A percentile compares a stretch with the other conserved stretches of the same genome.
phyloP scores from a whole-genome alignment of 2,797 vertebrate species.

The Centroberyx gerrardi region DNA sequence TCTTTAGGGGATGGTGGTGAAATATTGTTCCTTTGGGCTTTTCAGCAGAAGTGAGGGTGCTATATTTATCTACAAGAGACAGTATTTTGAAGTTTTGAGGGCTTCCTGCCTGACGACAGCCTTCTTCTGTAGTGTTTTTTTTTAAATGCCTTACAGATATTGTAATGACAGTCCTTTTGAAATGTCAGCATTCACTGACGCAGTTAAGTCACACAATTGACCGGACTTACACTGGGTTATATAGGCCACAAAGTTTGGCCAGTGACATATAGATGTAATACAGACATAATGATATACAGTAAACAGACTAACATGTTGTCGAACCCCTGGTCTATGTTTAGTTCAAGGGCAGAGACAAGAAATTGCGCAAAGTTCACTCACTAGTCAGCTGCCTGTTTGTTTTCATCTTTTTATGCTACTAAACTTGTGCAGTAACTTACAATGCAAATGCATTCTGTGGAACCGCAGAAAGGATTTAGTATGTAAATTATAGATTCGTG shows the following conservation, averaged over 20 bases:
- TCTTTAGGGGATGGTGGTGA: constrained; percentile 57
- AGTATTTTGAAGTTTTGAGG: constrained; percentile 56
- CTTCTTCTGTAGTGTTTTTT: constrained; percentile 27
- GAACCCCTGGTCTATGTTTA: too few relatives aligned
- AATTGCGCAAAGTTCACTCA: too few relatives aligned
- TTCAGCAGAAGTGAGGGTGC: constrained; percentile 54
- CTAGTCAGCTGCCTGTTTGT: too few relatives aligned
- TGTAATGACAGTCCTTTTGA: constrained; percentile 30
- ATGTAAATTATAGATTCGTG: neutral
- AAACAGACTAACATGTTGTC: neutral
- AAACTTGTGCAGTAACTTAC: neutral
- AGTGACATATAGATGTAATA: neutral
- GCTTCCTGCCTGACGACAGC: constrained; percentile 59
- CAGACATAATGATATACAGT: too few relatives aligned
- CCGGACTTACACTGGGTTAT: neutral
- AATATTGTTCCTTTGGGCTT: constrained; percentile 66
- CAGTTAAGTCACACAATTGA: neutral
- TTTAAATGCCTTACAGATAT: constrained; percentile 17
- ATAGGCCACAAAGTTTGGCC: neutral
- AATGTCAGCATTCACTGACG: constrained; percentile 10
- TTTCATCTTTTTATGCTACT: too few relatives aligned
- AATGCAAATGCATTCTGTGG: constrained; percentile 3
- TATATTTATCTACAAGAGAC: constrained; percentile 76
- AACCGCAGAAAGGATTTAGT: neutral
- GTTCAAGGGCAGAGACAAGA: neutral